A percentile compares a stretch with the other conserved stretches of the same genome.
Evolutionary conservation across 92 coral and sea anemone genomes (phyloP).

Genomic region (Epizoanthus stellaris): DNA sequence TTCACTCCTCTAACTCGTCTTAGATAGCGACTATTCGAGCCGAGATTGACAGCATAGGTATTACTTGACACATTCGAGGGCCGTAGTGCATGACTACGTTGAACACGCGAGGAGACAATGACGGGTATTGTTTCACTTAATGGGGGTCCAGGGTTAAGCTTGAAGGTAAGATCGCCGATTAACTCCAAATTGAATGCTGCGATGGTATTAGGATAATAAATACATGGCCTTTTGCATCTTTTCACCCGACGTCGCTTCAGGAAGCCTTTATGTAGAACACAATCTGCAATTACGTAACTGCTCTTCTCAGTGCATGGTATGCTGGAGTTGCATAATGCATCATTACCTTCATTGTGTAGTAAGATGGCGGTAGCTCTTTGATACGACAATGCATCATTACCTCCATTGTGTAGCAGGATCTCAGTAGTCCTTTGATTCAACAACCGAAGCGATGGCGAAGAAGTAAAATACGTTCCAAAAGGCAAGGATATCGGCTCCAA

Average conservation of each 20-base stretch:
- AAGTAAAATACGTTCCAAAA: neutral
- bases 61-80: too few relatives aligned
- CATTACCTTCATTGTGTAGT: neutral
- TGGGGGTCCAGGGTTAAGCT: slow-evolving; percentile 35
- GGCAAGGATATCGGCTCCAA: neutral
- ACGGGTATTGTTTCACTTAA: too few relatives aligned
- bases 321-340: neutral
- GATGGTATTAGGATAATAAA: slow-evolving; percentile 24
- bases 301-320: neutral
- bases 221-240: slow-evolving; percentile 30
- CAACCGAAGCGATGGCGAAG: neutral
- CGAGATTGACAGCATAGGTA: too few relatives aligned
- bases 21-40: neutral
- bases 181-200: slow-evolving; percentile 19
- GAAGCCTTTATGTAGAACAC: too few relatives aligned
- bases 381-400: neutral
- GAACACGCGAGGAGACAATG: too few relatives aligned
- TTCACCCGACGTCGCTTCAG: slow-evolving; percentile 6
- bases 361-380: neutral
- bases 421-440: neutral
- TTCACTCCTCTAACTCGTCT: slow-evolving; percentile 11
- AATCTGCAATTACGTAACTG: neutral
- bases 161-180: slow-evolving; percentile 44
- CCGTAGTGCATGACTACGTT: too few relatives aligned
- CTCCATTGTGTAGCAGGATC: neutral